phyloP scores from a whole-genome alignment of 2,888 invertebrate species.

The Synanthedon formicaeformis region DNA sequence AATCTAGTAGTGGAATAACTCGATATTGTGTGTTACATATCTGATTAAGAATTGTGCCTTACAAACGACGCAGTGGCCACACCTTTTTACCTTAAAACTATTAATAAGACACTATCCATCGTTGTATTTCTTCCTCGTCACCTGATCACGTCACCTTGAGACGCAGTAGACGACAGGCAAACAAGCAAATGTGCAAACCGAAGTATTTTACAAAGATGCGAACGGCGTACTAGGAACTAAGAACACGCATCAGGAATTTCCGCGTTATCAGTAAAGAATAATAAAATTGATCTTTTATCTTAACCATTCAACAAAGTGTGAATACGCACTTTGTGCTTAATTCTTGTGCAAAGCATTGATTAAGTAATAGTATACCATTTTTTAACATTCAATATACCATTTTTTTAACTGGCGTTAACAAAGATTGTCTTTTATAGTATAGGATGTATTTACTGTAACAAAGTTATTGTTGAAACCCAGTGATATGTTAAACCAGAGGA shows the following conservation, averaged over 20 bases:
- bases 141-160: conserved; percentile 30
- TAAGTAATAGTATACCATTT: too few relatives aligned
- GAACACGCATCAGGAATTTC: not conserved
- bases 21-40: not conserved
- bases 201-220: not conserved
- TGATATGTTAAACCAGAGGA: too few relatives aligned
- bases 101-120: conserved; percentile 33
- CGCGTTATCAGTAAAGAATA: not conserved
- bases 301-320: too few relatives aligned
- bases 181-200: not conserved
- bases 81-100: conserved; percentile 11
- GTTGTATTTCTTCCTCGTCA: conserved; percentile 39
- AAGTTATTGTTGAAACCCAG: too few relatives aligned
- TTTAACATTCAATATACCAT: too few relatives aligned
- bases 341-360: too few relatives aligned
- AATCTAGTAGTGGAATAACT: too few relatives aligned
- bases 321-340: too few relatives aligned
- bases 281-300: too few relatives aligned
- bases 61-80: conserved; percentile 10
- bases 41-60: not conserved
- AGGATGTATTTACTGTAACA: too few relatives aligned
- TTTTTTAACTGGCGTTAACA: too few relatives aligned
- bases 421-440: too few relatives aligned
- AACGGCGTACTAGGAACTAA: not conserved
- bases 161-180: conserved; percentile 9